Conservation (phyloP, 1,140 invertebrate species). For the Augochlora pura region DNA sequence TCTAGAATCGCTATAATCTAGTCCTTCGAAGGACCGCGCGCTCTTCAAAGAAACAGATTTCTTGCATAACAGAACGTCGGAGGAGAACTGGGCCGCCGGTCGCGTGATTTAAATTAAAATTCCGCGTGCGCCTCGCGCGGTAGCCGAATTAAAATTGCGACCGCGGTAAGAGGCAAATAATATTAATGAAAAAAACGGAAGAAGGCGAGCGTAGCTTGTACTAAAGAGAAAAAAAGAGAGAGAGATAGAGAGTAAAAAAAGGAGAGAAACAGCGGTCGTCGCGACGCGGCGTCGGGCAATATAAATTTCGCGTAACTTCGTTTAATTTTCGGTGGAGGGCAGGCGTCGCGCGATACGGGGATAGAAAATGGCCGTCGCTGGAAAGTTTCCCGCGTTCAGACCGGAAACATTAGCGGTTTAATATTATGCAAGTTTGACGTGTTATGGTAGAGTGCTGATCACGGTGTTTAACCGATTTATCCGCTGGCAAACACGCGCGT, state of each 20-base stretch:
- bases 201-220: not conserved
- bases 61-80: no score
- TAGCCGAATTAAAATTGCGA: not conserved
- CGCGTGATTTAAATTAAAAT: not conserved
- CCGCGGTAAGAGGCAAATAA: not conserved
- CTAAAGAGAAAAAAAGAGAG: not conserved
- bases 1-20: no score
- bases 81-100: not conserved
- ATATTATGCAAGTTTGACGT: slow-evolving; percentile 36
- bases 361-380: not conserved
- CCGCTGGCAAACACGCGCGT: slow-evolving; percentile 15
- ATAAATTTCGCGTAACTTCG: slow-evolving; percentile 28
- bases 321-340: not conserved
- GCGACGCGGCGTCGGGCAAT: not conserved
- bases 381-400: slow-evolving; percentile 12
- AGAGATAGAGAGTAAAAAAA: no score
- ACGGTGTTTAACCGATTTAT: slow-evolving; percentile 38
- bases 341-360: not conserved
- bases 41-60: no score
- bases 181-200: not conserved
- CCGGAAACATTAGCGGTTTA: not conserved
- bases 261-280: no score
- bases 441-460: slow-evolving; percentile 12
- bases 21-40: no score
- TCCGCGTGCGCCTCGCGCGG: not conserved